Evolutionary conservation across 2,888 invertebrate species (phyloP), one percentile per base, ranked within the genome.

Genomic region (Dicyrtomina minuta): DNA sequence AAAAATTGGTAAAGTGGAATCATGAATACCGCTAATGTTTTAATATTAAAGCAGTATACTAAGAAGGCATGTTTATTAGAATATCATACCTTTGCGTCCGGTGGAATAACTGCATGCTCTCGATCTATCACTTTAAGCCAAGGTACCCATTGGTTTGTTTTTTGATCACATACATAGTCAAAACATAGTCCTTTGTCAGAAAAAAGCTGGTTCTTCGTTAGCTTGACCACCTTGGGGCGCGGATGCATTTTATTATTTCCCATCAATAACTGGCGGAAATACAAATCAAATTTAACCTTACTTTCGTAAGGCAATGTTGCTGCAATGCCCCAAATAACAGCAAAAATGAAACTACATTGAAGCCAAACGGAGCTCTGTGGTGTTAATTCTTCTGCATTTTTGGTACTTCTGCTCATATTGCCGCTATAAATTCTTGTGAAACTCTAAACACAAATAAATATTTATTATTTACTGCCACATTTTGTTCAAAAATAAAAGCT

Each of bases 101-200:
- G 76, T 27, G 83, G 80, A 26, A 85, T 81, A 66, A 79, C 76
- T 17, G 79, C 78, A 84, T 86, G 82, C 86, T 89, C 82, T 77
- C 83, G 81, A 15, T 82, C 80, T 20, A 86, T 79, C 53, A 86
- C 85, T 41, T 96, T 94, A 70, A 88, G 86, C 90, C 94, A 93
- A n/a, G 88, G 85, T 70, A 93, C 87, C 96, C 96, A 96, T 66
- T 95, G 95, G 81, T 92, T 92, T 81, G 89, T 92, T 81, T 88
- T 88, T 84, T 93, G 93, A 80, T 95, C 94, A 79, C 91, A 96
- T 55, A 91, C 87, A 84, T 89, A 97, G 79, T 96, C 95, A 81
- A 91, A 93, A 1, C 95, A 86, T 0, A 88, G 87, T 68, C 88
- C 88, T 78, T 89, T 88, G 72, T 96, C 96, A 0, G 93, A 94